Conservation (phyloP, 2,888 invertebrate genomes). For the Sicus ferrugineus region DNA sequence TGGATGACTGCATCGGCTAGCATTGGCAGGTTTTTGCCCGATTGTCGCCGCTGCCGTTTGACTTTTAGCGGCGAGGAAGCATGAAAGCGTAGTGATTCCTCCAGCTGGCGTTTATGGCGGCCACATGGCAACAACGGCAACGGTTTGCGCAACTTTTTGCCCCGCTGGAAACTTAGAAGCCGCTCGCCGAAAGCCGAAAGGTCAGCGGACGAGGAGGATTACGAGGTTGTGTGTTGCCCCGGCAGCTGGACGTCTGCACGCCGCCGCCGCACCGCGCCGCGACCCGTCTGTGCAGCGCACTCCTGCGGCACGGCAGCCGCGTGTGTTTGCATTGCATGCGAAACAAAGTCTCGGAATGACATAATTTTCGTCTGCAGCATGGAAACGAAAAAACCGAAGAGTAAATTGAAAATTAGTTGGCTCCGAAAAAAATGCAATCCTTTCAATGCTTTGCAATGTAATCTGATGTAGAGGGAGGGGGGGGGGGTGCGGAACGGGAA, state of each 20-base stretch:
- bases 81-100: slow-evolving; percentile 26
- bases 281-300: too few relatives aligned
- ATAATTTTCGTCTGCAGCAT: background rate
- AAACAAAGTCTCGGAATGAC: background rate
- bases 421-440: too few relatives aligned
- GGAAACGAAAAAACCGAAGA: too few relatives aligned
- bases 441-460: too few relatives aligned
- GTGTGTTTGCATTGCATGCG: background rate
- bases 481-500: too few relatives aligned
- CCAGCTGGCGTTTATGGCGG: slow-evolving; percentile 16
- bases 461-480: too few relatives aligned
- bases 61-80: slow-evolving; percentile 26
- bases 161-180: slow-evolving; percentile 9
- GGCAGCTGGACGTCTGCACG: background rate
- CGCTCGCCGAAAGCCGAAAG: background rate
- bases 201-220: slow-evolving; percentile 28
- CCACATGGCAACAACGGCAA: slow-evolving; percentile 27
- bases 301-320: too few relatives aligned
- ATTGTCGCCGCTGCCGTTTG: slow-evolving; percentile 23
- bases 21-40: background rate
- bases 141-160: slow-evolving; percentile 14
- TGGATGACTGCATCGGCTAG: background rate
- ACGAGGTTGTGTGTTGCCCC: background rate
- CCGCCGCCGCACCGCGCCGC: background rate
- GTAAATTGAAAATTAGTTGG: too few relatives aligned